Base-by-base conservation (phyloP, 2,797 vertebrate species). In the Danio kyathit region DNA sequence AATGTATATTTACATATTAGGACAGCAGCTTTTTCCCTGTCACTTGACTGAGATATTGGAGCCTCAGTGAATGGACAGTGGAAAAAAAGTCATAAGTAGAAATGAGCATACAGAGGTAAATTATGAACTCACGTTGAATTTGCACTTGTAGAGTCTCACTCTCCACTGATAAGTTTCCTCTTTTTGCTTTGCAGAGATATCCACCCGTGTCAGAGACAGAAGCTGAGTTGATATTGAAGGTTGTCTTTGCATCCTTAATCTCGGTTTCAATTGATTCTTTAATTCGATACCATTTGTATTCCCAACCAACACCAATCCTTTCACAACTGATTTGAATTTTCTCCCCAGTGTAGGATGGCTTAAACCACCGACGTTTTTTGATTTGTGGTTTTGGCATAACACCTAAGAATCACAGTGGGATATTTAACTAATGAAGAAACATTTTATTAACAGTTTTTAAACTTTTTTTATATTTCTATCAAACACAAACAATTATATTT, bases 131-230 rank as follows among this genome's bases (percentile, higher is more conserved):
- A 77, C 75, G 11, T 29, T 67, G 0, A 46, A 77, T 63, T 46
- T 0, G 6, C 13, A 77, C 41, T 59, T 13, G 7, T 38, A 67
- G 14, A 5, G 9, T 29, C 14, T 8, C 17, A 48, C 64, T 77
- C 0, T 57, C 1, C 40, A 67, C 21, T 12, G 17, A 4, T 17
- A 77, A 77, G 4, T 13, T 6, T n/a, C 63, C 63, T 66, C 75
- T 77, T 17, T 56, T 13, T 56, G 63, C 75, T 67, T 44, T 46
- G 41, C 75, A 77, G 19, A 13, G 10, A 43, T 67, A 76, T 4
- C 0, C 19, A n/a, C 63, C 74, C 6, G 19, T 6, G 51, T 46
- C 5, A 54, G 0, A 1, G 9, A 5, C 6, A 46, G 63, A 76
- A 66, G 41, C 40, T 7, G 74, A 66, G 4, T 0, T 0, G 3